Evolutionary conservation across 1,140 invertebrate genomes (phyloP).

Genomic region (Drosophila kikkawai): DNA sequence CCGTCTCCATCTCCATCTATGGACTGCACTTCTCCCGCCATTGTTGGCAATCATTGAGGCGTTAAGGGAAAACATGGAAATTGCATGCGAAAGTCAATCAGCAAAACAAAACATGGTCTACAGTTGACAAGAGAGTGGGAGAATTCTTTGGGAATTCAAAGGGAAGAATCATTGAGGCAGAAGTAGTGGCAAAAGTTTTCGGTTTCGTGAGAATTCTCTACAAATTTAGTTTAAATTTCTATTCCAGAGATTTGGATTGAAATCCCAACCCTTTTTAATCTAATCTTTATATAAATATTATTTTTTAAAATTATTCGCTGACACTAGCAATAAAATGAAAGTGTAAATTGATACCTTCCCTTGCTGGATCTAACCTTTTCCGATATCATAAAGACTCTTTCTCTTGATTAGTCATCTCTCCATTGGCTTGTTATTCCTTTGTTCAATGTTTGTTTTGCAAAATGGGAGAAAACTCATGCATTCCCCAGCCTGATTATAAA

Average conservation of each 20-base stretch:
- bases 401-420: not conserved
- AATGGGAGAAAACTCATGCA: slow-evolving; percentile 21
- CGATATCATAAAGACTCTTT: not conserved
- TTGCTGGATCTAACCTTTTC: too few relatives aligned
- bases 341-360: not conserved
- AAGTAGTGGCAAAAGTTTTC: not conserved
- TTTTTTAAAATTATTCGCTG: not conserved
- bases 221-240: not conserved
- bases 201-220: not conserved
- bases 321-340: not conserved
- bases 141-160: not conserved
- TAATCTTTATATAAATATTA: not conserved
- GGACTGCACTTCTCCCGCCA: slow-evolving; percentile 43
- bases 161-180: not conserved
- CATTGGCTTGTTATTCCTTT: not conserved
- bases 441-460: slow-evolving; percentile 25
- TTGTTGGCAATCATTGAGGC: slow-evolving; percentile 55
- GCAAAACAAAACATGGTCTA: slow-evolving; percentile 38
- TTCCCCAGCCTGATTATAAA: slow-evolving; percentile 32
- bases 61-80: slow-evolving; percentile 50
- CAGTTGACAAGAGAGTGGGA: slow-evolving; percentile 8
- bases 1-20: not conserved
- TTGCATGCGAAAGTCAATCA: slow-evolving; percentile 55
- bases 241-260: fast-evolving
- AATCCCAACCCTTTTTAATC: not conserved